These are phyloP conservation scores for Pogonocherus hispidulus DNA, from an alignment of 2,888 invertebrate genomes.

Conservation along the genomic window DNA sequence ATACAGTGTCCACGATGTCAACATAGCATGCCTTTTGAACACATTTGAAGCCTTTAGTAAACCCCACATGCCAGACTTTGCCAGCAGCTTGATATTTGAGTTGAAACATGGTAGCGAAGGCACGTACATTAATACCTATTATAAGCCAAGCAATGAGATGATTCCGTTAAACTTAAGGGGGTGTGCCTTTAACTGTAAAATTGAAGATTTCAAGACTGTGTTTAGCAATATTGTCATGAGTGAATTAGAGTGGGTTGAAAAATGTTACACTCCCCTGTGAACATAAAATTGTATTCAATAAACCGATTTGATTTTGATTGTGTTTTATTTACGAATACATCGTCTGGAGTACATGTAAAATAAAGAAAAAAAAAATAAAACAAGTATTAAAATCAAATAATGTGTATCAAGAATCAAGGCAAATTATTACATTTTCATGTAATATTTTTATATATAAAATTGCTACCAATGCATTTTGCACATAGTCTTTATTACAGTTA, in stretches of 20 bases:
- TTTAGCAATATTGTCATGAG: slow-evolving; percentile 19
- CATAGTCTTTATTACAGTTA: too few relatives aligned
- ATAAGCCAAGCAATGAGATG: slow-evolving; percentile 15
- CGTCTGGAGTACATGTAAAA: too few relatives aligned
- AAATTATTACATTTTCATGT: too few relatives aligned
- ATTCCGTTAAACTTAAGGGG: slow-evolving; percentile 24
- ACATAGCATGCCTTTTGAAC: slow-evolving; percentile 29
- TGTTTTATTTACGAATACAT: too few relatives aligned
- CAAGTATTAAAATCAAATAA: too few relatives aligned
- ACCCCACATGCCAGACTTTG: slow-evolving; percentile 24
- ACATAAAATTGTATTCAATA: too few relatives aligned
- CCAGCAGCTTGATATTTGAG: slow-evolving; percentile 34
- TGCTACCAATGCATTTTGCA: too few relatives aligned
- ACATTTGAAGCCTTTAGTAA: slow-evolving; percentile 13
- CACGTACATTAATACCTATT: slow-evolving; percentile 25
- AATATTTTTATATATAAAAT: too few relatives aligned
- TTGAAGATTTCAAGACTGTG: slow-evolving; percentile 23
- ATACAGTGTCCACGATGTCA: slow-evolving; percentile 27
- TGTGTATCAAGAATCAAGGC: too few relatives aligned
- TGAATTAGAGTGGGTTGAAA: slow-evolving; percentile 14
- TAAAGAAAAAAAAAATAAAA: too few relatives aligned
- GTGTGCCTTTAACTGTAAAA: slow-evolving; percentile 27
- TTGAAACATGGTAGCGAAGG: slow-evolving; percentile 1
- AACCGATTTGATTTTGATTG: too few relatives aligned
- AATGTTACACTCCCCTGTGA: slow-evolving; percentile 19